Evolutionary conservation across 2,113 vertebrate genomes (phyloP), one percentile per base, ranked within the genome.

Genomic region (Myotis lucifugus): DNA sequence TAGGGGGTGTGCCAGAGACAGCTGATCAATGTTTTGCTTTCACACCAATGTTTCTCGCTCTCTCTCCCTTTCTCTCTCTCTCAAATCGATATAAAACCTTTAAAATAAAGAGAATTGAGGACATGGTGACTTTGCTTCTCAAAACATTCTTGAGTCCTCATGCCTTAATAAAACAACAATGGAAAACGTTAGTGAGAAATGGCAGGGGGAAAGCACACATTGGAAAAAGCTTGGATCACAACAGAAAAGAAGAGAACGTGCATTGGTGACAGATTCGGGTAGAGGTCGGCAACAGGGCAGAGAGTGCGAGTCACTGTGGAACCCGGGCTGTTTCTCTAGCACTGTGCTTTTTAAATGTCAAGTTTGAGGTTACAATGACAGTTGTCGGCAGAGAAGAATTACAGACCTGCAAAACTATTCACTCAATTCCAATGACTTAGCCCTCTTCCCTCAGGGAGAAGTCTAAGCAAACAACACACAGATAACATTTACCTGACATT

Each of bases 401-500:
- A 93, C 90, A 91, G 83, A 82, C 73, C 86, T 76, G 69, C 79
- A 95, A 67, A 90, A 85, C 8, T 59, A 85, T 69, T 95, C 56
- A 93, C 90, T 91, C 90, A 73, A 91, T 93, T 91, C 56, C 84
- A 87, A 9, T 70, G 87, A 92, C 67, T 95, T 72, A 97, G 86
- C 40, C 42, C 32, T 96, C 79, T 91, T 94, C 86, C 97, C 92
- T 95, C n/a, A 78, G 87, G 84, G 69, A 82, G 29, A 85, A n/a
- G 34, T 93, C 90, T 89, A 89, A 89, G 87, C 83, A 91, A 96
- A 93, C 90, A 95, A 93, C 87, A 79, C 69, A 95, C 64, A 94
- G 94, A 78, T 94, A 97, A 96, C 86, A 89, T 94, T 95, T 96
- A 95, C 90, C 83, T 93, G 95, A 96, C 95, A 97, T 96, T 96